Conservation (phyloP, 2,113 vertebrate species). For the Microcebus jonahi region DNA sequence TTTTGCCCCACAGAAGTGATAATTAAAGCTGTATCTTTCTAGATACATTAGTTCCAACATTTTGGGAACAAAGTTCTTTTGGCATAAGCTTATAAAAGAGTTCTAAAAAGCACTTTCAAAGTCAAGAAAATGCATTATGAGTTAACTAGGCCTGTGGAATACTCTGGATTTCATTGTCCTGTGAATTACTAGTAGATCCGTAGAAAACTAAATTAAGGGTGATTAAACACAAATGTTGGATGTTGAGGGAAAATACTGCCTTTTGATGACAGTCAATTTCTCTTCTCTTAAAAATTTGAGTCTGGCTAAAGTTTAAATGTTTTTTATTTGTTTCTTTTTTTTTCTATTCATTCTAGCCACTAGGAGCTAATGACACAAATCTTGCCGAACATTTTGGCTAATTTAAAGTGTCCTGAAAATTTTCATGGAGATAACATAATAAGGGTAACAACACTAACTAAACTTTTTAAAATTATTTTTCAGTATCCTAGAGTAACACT, state of each 20-base stretch:
- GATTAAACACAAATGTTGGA: slow-evolving; percentile 3
- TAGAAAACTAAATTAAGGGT: not conserved
- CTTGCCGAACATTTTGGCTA: not conserved
- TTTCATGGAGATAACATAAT: not conserved
- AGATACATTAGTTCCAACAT: slow-evolving; percentile 53
- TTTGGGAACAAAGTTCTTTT: slow-evolving; percentile 63
- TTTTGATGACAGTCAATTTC: slow-evolving; percentile 33
- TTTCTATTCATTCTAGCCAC: not conserved
- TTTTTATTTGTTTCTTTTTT: not conserved
- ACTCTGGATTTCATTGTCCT: not conserved
- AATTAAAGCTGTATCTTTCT: slow-evolving; percentile 54
- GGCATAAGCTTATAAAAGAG: slow-evolving; percentile 51
- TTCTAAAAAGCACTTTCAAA: slow-evolving; percentile 57
- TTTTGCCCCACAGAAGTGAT: slow-evolving; percentile 64
- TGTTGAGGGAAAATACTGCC: not conserved
- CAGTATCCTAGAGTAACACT: not conserved
- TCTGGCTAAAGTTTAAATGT: not conserved
- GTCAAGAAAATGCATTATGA: slow-evolving; percentile 16
- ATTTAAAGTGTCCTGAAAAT: not conserved
- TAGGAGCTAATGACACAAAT: not conserved
- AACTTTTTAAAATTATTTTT: not conserved
- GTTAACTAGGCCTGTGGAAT: not conserved
- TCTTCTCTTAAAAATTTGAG: not conserved
- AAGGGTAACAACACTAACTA: not conserved
- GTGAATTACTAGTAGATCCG: not conserved